Base-by-base conservation (phyloP, 2,888 invertebrate genomes). In the Hypsopygia costalis region DNA sequence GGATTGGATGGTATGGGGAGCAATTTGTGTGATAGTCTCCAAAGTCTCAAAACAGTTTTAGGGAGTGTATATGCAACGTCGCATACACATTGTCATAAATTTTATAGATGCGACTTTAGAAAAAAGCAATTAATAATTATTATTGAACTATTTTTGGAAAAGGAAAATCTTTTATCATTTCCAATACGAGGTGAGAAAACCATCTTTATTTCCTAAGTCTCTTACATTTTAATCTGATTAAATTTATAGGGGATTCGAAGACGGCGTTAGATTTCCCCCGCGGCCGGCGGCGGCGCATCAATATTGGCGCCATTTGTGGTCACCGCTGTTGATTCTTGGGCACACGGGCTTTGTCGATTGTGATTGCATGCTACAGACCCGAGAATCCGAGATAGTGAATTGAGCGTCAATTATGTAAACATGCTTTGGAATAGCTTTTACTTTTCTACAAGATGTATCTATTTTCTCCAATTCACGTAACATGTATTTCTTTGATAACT, bases 21-120 rank as follows among this genome's bases (percentile, higher is more conserved):
- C 56, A 60, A 62, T 63, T 62, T 58, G 56, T 48, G 55, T 58
- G 60, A 66, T 65, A 64, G 62, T 65, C 57, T 60, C 55, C 46
- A 50, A 52, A 61, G 49, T 55, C 46, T 44, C 52, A 50, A 53
- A 55, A 56, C 54, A 47, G 58, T 58, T 58, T 58, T 58, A 46
- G 52, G 48, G 48, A 36, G 40, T 41, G 49, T 49, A 44, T 49
- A 45, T 56, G 52, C 55, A 50, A 45, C 41, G 47, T 52, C 43
- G 48, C 47, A 48, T 41, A 29, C 38, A 50, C 51, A 27, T 28
- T 16, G 16, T 41, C 29, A 36, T 43, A 49, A 6, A 41, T 3
- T 21, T 2, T 25, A 47, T 44, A 36, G 47, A 50, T 36, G 40
- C 25, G 50, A 1, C 36, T 9, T 31, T 28, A 25, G 7, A 5